phyloP scores from a whole-genome alignment of 2,797 vertebrate genomes.

The Chiloscyllium punctatum region DNA sequence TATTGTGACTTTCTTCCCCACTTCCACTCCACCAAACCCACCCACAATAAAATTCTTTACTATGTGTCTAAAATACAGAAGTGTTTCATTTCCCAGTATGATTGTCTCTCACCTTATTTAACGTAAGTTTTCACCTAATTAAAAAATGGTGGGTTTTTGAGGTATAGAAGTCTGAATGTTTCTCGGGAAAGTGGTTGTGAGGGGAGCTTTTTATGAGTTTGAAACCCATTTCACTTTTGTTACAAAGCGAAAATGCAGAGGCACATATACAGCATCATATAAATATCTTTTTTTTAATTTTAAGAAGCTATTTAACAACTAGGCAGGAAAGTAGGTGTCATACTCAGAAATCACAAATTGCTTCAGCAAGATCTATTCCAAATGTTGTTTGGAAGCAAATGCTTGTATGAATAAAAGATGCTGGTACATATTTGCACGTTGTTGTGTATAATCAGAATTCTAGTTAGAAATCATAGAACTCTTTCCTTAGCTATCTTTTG shows the following conservation, averaged over 20 bases:
- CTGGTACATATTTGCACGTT: neutral
- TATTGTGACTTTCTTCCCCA: too few species aligned
- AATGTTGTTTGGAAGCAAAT: neutral
- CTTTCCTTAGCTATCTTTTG: neutral
- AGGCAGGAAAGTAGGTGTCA: constrained; percentile 38
- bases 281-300: constrained; percentile 50
- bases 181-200: neutral
- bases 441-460: neutral
- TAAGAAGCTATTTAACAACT: constrained; percentile 46
- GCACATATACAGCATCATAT: constrained; percentile 46
- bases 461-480: neutral
- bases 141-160: neutral
- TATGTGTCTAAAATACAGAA: neutral
- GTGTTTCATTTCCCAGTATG: neutral
- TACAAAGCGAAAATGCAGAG: constrained; percentile 44
- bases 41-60: too few species aligned
- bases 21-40: too few species aligned
- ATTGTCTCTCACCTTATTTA: neutral
- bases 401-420: neutral
- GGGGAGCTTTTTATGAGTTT: constrained; percentile 35
- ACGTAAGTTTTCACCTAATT: neutral
- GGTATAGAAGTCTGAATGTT: neutral
- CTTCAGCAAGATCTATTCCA: constrained; percentile 34
- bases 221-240: constrained; percentile 39
- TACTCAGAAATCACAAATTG: constrained; percentile 34